A percentile compares a stretch with the other conserved stretches of the same genome.
Conservation (phyloP, 2,888 invertebrate species). For the Agapostemon virescens region DNA sequence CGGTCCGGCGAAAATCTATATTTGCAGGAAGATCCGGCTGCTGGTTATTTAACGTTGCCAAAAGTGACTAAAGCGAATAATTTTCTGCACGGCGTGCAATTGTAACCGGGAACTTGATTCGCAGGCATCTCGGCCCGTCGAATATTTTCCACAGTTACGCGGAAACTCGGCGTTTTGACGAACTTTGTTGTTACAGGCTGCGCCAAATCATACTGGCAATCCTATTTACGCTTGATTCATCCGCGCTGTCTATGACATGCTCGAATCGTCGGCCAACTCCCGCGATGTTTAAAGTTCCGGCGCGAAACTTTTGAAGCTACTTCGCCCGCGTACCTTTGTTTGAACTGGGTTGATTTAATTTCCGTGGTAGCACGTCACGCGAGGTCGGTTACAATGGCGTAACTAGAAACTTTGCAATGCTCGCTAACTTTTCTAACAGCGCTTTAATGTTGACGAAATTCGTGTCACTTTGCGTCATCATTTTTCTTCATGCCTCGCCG, state of each 20-base stretch:
- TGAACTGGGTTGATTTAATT: conserved; percentile 59
- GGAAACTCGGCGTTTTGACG: conserved; percentile 12
- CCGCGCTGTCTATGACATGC: conserved; percentile 30
- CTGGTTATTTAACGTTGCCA: background rate
- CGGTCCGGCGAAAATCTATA: background rate
- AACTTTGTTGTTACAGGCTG: conserved; percentile 27
- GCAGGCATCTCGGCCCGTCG: background rate
- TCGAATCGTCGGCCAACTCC: conserved; percentile 30
- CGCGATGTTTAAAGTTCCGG: conserved; percentile 50
- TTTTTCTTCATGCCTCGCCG: conserved; percentile 7
- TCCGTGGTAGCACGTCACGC: conserved; percentile 54
- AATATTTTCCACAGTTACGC: conserved; percentile 14
- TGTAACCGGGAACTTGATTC: conserved; percentile 7
- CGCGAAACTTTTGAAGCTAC: conserved; percentile 52
- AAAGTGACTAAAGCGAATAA: conserved; percentile 1
- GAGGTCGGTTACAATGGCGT: conserved; percentile 48
- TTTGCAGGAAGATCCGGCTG: background rate
- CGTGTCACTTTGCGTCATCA: background rate
- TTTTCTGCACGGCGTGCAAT: background rate
- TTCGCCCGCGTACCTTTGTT: conserved; percentile 51
- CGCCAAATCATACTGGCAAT: conserved; percentile 33
- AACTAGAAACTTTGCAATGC: conserved; percentile 41
- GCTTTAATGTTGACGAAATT: conserved; percentile 35
- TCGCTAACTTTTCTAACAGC: conserved; percentile 43
- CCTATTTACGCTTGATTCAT: conserved; percentile 48